Evolutionary conservation across 2,888 invertebrate genomes (phyloP), one percentile per base, ranked within the genome.

Genomic region (Habroteleia sp.): DNA sequence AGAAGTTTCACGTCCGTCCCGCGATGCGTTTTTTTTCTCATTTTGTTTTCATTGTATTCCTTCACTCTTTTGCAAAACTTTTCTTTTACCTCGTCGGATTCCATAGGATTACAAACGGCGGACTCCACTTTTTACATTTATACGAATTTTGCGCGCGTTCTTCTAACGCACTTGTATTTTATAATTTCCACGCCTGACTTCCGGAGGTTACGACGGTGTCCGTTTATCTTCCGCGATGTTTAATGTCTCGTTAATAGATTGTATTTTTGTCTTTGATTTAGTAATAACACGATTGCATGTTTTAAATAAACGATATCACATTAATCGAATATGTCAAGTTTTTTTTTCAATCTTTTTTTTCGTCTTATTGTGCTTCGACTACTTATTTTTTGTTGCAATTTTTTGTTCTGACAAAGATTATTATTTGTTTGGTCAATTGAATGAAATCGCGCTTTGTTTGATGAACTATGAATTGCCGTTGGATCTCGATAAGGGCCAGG

Each of bases 101-200:
- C 48, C 44, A 44, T 58, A 68, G 41, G 48, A 33, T 68, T 58
- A 65, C 17, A 44, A 25, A 41, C 17, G 50, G 58, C 68, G 68
- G 68, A 58, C 68, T 58, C 20, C 50, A 58, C 48, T 68, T 58
- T 68, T 68, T 68, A 58, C 50, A 58, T 68, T 68, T 68, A 42
- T 68, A 58, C 50, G 50, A 58, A 11, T 68, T 41, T 37, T 48
- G 68, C 48, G 68, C 44, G 41, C 48, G 66, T 63, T 62, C 4
- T 23, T 14, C n/a, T 10, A 52, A 46, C 58, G 46, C 58, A 35
- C 29, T 25, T 58, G 31, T 50, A 52, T 69, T 66, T 56, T 66
- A 41, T 65, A 14, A 10, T 54, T 56, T 48, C 20, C 46, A 25
- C 10, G 33, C 25, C 25, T 68, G 68, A 58, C 68, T 48, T 41